Percentiles rank a stretch among this genome's conserved stretches.
Conservation (phyloP, 2,113 vertebrate species). For the Climacteris rufus region DNA sequence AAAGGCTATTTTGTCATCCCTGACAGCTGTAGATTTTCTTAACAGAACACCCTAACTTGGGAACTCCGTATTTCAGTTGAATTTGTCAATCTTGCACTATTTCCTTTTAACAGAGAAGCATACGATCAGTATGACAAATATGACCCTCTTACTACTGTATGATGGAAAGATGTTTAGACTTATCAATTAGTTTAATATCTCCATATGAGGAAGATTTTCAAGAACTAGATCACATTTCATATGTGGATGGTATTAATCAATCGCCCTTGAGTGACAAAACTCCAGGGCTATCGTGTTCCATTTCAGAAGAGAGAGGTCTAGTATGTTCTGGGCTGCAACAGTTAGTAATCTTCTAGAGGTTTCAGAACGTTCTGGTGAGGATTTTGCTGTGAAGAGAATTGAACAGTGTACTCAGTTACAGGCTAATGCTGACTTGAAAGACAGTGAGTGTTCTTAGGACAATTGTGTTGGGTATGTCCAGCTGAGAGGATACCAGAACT, state of each 20-base stretch:
- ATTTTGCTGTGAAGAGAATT: constrained; percentile 37
- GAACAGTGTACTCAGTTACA: not conserved
- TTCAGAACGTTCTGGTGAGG: constrained; percentile 76
- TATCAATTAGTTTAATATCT: constrained; percentile 78
- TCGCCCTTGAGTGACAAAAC: constrained; percentile 80
- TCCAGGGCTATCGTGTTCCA: constrained; percentile 73
- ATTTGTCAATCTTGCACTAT: constrained; percentile 75
- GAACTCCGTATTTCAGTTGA: constrained; percentile 65
- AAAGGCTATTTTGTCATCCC: constrained; percentile 70
- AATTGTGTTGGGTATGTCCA: constrained; percentile 77
- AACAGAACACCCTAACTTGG: constrained; percentile 76
- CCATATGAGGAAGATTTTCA: constrained; percentile 66
- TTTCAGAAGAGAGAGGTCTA: constrained; percentile 58
- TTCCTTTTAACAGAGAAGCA: constrained; percentile 75
- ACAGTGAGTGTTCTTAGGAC: constrained; percentile 56
- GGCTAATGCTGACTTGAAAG: constrained; percentile 37
- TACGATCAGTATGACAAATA: constrained; percentile 80
- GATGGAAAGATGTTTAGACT: constrained; percentile 77
- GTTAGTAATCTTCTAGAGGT: constrained; percentile 67
- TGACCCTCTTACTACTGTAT: constrained; percentile 73
- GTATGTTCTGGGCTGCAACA: no score
- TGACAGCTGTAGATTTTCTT: constrained; percentile 76
- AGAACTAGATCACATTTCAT: constrained; percentile 24
- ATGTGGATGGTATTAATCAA: constrained; percentile 53
- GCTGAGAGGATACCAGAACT: constrained; percentile 79